Evolutionary conservation across 2,113 vertebrate genomes (phyloP), one percentile per base, ranked within the genome.

Genomic region (Smithornis capensis): DNA sequence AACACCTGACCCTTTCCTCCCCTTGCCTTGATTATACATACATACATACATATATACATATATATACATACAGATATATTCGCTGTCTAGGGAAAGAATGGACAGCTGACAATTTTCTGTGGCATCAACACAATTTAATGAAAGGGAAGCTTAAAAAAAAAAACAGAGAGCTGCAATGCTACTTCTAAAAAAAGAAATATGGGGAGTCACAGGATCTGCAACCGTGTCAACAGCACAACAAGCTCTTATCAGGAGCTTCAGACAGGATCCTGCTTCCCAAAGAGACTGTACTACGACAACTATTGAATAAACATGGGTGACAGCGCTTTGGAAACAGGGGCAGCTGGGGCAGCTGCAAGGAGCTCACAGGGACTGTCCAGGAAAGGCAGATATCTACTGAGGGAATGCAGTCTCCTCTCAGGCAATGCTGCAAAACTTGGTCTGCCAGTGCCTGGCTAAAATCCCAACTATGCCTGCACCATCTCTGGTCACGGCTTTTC

Each of bases 1-100:
- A 97, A 96, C 90, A 92, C 29, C 90, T 86, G 95, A 95, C 63
- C 90, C 90, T 74, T 77, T 63, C 71, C 24, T 93, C 92, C 71
- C 71, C 68, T 90, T 67, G 33, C 59, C 86, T 95, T 73, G 74
- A 83, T 95, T 96, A 95, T 87, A 89, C 52, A 75, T 90, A 81
- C 79, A 95, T 87, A 89, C 52, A 75, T 90, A 81, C 79, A 88
- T 69, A 89, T 68, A 84, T 83, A 82, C 85, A 95, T 76, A 86
- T 17, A 87, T 70, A 89, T 65, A 74, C 82, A 87, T 68, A 86
- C 9, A 81, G 63, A 74, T 68, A 79, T 18, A 57, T 64, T 69
- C 57, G 49, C 38, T 73, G 67, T 53, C 85, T 70, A 23, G 55
- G 28, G 42, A 80, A 77, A 63, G 55, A 77, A 91, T 17, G 70